Conservation (phyloP, 2,888 invertebrate species). For the Romanomermis culicivorax region DNA sequence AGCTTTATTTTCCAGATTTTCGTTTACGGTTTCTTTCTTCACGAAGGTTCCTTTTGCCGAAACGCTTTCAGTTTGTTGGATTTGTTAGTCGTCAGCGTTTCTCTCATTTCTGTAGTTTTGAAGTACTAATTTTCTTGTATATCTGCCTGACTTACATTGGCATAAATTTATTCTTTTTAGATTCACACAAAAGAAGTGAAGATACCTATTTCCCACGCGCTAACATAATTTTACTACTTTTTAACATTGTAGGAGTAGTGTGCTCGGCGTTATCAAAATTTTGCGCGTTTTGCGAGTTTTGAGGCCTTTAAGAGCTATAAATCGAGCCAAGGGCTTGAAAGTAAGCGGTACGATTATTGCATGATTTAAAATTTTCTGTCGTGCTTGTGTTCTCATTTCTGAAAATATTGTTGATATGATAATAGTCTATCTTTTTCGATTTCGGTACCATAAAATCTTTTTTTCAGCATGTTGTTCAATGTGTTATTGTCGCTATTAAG, state of each 20-base stretch:
- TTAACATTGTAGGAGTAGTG: not conserved
- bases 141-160: not conserved
- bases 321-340: constrained; percentile 95
- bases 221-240: not conserved
- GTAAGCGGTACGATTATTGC: constrained; percentile 34
- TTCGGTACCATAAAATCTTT: not conserved
- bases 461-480: constrained; percentile 76
- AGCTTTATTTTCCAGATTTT: constrained; percentile 37
- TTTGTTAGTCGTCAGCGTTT: constrained; percentile 84
- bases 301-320: constrained; percentile 87
- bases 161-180: not conserved
- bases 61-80: constrained; percentile 91
- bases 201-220: not conserved
- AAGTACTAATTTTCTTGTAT: constrained; percentile 40
- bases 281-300: constrained; percentile 76
- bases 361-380: not conserved
- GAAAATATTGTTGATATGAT: too few species aligned
- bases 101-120: constrained; percentile 69
- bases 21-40: constrained; percentile 78
- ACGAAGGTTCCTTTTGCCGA: constrained; percentile 85
- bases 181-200: not conserved
- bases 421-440: too few species aligned
- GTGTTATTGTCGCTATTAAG: constrained; percentile 42
- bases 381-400: too few species aligned
- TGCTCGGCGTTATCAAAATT: constrained; percentile 59